These are phyloP conservation scores for Typhlichthys subterraneus DNA, from an alignment of 2,797 vertebrate genomes.

Conservation along the genomic window DNA sequence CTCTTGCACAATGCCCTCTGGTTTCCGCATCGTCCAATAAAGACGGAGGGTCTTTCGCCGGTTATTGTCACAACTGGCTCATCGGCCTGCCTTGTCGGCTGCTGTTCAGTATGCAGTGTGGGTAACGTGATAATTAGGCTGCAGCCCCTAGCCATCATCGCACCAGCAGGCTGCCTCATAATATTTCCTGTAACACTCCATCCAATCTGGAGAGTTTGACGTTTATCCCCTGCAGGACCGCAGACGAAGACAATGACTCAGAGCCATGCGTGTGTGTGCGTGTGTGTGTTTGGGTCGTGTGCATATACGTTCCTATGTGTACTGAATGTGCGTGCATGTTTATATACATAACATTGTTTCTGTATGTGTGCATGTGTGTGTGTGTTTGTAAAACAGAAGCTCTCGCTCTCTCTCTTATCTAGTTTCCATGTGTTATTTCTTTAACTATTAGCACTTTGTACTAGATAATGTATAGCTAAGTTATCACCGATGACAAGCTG, in stretches of 20 bases:
- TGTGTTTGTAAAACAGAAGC: not conserved
- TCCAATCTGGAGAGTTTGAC: constrained; percentile 81
- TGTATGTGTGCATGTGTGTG: not conserved
- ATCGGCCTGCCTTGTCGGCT: constrained; percentile 30
- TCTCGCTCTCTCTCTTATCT: no score
- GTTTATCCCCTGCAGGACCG: constrained; percentile 73
- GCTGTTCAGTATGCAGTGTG: constrained; percentile 66
- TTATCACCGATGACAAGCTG: no score
- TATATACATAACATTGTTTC: not conserved
- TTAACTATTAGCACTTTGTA: no score
- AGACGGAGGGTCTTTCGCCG: constrained; percentile 44
- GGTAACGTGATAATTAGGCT: constrained; percentile 75
- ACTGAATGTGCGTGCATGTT: constrained; percentile 4
- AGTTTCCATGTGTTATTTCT: no score
- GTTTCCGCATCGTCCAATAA: constrained; percentile 44
- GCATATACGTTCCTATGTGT: not conserved
- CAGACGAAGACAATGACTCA: constrained; percentile 71
- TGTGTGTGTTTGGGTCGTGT: constrained; percentile 22
- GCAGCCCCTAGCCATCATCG: constrained; percentile 68
- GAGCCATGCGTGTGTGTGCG: constrained; percentile 40
- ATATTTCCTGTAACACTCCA: constrained; percentile 82
- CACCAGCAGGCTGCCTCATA: constrained; percentile 76
- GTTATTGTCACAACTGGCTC: constrained; percentile 34
- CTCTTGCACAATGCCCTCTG: not conserved
- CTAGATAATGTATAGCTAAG: no score